phyloP scores from a whole-genome alignment of 2,113 vertebrate species.

The Colossoma macropomum region DNA sequence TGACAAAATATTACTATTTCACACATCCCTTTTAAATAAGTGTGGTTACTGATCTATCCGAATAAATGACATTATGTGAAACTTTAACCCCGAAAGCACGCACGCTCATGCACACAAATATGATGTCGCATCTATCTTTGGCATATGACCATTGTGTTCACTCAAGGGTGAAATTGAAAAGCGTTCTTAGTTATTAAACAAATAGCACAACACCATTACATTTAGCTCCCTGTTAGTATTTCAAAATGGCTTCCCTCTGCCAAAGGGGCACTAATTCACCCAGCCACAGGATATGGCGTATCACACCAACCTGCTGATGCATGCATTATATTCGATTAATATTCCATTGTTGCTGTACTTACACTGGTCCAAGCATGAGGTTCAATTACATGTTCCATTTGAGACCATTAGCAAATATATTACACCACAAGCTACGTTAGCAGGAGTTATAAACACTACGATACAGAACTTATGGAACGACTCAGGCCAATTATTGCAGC shows the following conservation, averaged over 20 bases:
- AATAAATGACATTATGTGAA: conserved; percentile 15
- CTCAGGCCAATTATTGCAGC: neutral
- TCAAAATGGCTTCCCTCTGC: conserved; percentile 62
- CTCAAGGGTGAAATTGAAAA: conserved; percentile 80
- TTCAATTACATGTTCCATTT: conserved; percentile 60
- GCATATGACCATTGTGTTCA: conserved; percentile 72
- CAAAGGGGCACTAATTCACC: conserved; percentile 67
- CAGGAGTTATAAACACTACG: conserved; percentile 2
- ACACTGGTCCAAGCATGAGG: conserved; percentile 55
- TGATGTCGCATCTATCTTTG: conserved; percentile 71
- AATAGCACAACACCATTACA: conserved; percentile 69
- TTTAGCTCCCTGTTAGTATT: conserved; percentile 71
- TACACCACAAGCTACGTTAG: conserved; percentile 27
- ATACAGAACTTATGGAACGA: conserved; percentile 17
- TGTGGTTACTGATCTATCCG: conserved; percentile 8
- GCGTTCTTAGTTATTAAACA: conserved; percentile 79
- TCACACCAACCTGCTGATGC: conserved; percentile 30
- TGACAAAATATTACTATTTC: neutral
- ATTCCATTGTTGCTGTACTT: conserved; percentile 34
- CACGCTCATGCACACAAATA: conserved; percentile 34
- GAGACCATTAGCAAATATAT: conserved; percentile 56
- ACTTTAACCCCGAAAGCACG: conserved; percentile 13
- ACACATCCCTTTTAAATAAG: conserved; percentile 12
- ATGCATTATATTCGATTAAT: conserved; percentile 40
- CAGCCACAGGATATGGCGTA: conserved; percentile 47